Evolutionary conservation across 2,888 invertebrate genomes (phyloP).

Genomic region (Philhelius pedissequus): DNA sequence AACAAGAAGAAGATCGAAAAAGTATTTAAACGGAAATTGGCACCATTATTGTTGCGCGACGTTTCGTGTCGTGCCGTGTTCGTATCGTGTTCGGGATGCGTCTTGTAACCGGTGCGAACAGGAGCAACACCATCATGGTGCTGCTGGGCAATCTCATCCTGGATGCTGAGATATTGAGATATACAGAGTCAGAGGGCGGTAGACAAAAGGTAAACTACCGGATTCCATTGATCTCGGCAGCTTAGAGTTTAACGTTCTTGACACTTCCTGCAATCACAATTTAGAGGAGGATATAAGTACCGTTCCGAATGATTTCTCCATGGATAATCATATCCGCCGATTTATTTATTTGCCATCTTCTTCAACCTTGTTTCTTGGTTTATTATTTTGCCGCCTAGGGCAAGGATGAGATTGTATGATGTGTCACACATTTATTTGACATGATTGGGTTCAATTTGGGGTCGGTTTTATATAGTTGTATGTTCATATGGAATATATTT

Average conservation of each 20-base stretch:
- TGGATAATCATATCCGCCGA: conserved; percentile 67
- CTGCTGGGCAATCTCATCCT: conserved; percentile 55
- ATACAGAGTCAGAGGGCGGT: background rate
- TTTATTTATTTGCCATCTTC: conserved; percentile 60
- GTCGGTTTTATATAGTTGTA: no score
- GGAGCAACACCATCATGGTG: conserved; percentile 36
- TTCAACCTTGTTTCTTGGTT: background rate
- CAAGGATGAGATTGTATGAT: conserved; percentile 17
- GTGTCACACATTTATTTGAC: conserved; percentile 66
- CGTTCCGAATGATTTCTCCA: conserved; percentile 57
- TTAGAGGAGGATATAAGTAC: conserved; percentile 44
- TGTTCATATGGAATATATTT: no score
- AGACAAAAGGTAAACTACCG: conserved; percentile 55
- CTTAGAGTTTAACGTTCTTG: conserved; percentile 63
- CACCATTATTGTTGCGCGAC: conserved; percentile 68
- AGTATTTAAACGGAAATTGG: conserved; percentile 69
- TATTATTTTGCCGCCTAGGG: background rate
- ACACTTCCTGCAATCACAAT: conserved; percentile 68
- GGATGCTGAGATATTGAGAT: background rate
- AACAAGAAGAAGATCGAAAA: conserved; percentile 60
- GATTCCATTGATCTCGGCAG: conserved; percentile 58
- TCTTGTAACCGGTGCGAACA: conserved; percentile 58
- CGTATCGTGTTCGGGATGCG: conserved; percentile 34
- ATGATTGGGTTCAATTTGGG: conserved; percentile 54
- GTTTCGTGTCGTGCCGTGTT: conserved; percentile 54